A percentile compares a stretch with the other conserved stretches of the same genome.
Conservation (phyloP, 2,888 invertebrate genomes). For the Agrypnus murinus region DNA sequence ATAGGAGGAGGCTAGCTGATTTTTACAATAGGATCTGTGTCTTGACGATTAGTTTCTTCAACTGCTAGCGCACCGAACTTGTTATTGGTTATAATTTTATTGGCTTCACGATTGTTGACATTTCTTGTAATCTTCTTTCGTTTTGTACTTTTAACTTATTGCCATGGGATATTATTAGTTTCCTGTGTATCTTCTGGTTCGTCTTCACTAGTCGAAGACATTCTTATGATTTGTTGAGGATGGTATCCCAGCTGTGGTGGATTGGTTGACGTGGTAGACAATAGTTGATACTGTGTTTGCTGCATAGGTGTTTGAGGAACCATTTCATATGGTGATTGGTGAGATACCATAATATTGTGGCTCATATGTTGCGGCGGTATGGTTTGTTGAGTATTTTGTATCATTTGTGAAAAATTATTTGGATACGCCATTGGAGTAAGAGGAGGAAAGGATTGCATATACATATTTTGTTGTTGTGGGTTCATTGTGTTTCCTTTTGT, state of each 20-base stretch:
- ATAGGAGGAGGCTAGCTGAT: too few species aligned
- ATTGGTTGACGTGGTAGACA: conserved; percentile 15
- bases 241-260: too few species aligned
- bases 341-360: conserved; percentile 16
- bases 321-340: conserved; percentile 15
- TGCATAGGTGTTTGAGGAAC: conserved; percentile 10
- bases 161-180: neutral
- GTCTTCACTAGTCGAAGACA: too few species aligned
- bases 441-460: neutral
- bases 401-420: neutral
- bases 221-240: too few species aligned
- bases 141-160: conserved; percentile 13
- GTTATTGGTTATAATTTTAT: too few species aligned
- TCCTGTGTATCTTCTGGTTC: neutral
- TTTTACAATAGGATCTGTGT: too few species aligned
- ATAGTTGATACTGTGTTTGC: conserved; percentile 14
- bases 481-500: too few species aligned
- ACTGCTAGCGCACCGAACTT: too few species aligned
- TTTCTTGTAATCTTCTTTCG: conserved; percentile 12
- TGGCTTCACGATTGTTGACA: neutral
- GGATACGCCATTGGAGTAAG: neutral
- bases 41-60: too few species aligned
- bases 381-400: too few species aligned
- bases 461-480: too few species aligned
- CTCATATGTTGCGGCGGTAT: conserved; percentile 13